Conservation (phyloP, 2,888 invertebrate species). For the Cosmia pyralina region DNA sequence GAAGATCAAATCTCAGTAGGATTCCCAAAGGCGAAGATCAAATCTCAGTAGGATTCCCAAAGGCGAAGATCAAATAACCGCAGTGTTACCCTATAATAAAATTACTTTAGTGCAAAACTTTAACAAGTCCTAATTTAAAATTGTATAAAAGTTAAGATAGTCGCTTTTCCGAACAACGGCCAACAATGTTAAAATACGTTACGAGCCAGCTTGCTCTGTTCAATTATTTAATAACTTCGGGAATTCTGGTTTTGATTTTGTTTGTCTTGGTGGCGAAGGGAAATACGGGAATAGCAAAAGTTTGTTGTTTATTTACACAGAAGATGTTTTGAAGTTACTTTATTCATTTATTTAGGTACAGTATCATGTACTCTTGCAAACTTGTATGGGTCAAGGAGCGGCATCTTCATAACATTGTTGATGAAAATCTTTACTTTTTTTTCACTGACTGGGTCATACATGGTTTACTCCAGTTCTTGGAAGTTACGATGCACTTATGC, state of each 20-base stretch:
- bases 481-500: background rate
- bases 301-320: conserved; percentile 11
- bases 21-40: no score
- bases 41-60: no score
- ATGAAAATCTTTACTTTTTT: background rate
- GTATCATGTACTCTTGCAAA: background rate
- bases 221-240: conserved; percentile 44
- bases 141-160: conserved; percentile 42
- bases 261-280: conserved; percentile 23
- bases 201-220: conserved; percentile 14
- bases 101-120: conserved; percentile 31
- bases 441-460: background rate
- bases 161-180: conserved; percentile 18
- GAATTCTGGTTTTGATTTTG: conserved; percentile 40
- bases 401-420: background rate
- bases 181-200: conserved; percentile 37
- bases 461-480: background rate
- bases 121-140: conserved; percentile 40
- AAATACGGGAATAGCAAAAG: conserved; percentile 31
- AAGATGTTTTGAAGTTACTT: conserved; percentile 19
- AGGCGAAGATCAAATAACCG: conserved; percentile 3
- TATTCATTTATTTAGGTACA: conserved; percentile 7
- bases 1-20: background rate
- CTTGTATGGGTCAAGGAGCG: no score
- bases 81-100: conserved; percentile 19